A percentile compares a stretch with the other conserved stretches of the same genome.
These are phyloP conservation scores for Drosophila sulfurigaster DNA, from an alignment of 1,140 invertebrate genomes.

Conservation along the genomic window DNA sequence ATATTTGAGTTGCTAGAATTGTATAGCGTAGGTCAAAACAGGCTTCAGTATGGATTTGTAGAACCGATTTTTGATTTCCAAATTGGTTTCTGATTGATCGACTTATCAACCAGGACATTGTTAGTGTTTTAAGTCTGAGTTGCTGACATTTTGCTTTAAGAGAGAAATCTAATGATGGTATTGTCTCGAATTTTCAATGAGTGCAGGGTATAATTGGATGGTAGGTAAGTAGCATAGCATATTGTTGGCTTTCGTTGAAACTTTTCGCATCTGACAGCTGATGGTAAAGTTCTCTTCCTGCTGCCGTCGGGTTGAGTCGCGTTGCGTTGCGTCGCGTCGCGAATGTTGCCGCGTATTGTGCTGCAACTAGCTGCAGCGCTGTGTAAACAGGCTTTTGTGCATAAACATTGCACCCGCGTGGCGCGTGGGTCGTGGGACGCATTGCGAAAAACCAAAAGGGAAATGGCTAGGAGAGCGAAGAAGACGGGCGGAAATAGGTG, in stretches of 20 bases:
- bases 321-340: not conserved
- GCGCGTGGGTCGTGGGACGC: constrained; percentile 1
- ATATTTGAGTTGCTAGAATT: no score
- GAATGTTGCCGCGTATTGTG: constrained; percentile 2
- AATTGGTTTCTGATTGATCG: no score
- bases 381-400: constrained; percentile 35
- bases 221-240: not conserved
- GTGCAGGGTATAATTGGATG: constrained; percentile 13
- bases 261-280: constrained; percentile 38
- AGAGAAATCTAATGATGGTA: not conserved
- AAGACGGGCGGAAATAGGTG: no score
- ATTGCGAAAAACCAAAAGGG: not conserved
- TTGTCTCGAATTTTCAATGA: not conserved
- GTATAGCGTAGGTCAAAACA: no score
- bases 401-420: constrained; percentile 23
- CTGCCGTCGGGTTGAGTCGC: no score
- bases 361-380: constrained; percentile 19
- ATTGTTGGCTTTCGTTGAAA: constrained; percentile 27
- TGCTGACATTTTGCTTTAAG: no score
- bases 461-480: not conserved
- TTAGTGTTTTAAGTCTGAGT: no score
- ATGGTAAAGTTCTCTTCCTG: constrained; percentile 32
- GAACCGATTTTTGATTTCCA: no score
- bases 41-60: no score
- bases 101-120: no score